Base-by-base conservation (phyloP, 2,888 invertebrate genomes). In the Stegana nigrithorax region DNA sequence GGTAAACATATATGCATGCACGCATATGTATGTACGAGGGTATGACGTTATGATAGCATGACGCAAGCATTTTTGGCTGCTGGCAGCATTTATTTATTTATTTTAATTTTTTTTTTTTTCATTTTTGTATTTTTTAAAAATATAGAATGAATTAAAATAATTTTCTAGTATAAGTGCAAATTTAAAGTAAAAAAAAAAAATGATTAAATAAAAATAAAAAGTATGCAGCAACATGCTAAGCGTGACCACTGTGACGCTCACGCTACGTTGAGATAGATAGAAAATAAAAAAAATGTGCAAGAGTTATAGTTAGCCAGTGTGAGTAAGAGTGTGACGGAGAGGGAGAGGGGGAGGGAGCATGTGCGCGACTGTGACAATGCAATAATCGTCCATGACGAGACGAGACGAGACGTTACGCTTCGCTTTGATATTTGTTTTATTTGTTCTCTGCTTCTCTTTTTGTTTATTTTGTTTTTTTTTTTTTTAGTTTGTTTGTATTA, bases 21-120 rank as follows among this genome's bases (percentile, higher is more conserved):
- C 14, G 10, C 29, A 10, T 29, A 29, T 6, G 6, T 8, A n/a
- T 14, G 1, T 39, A 39, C n/a, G 17, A 39, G 12, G n/a, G n/a
- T n/a, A n/a, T n/a, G n/a, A n/a, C 39, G 17, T 6, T 39, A 32
- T 5, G n/a, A 12, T 39, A 23, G 21, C 7, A 47, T 47, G 47
- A 47, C 47, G 47, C 47, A 47, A 47, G 47, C 47, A 47, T 47
- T 47, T 47, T 17, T n/a, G n/a, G 36, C 32, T n/a, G 32, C 32
- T 5, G 32, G 36, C 36, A 8, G 4, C 36, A 36, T 4, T 8
- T n/a, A 36, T 36, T 36, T 36, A 36, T 36, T 36, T 36, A 14
- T 17, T 2, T 2, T 32, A n/a, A 12, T 5, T 4, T 14, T 39
- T 39, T 39, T 39, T 39, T 39, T n/a, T 39, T 39, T 8, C 2